Base-by-base conservation (phyloP, 92 coral and sea anemone genomes). In the Parazoanthus swiftii region DNA sequence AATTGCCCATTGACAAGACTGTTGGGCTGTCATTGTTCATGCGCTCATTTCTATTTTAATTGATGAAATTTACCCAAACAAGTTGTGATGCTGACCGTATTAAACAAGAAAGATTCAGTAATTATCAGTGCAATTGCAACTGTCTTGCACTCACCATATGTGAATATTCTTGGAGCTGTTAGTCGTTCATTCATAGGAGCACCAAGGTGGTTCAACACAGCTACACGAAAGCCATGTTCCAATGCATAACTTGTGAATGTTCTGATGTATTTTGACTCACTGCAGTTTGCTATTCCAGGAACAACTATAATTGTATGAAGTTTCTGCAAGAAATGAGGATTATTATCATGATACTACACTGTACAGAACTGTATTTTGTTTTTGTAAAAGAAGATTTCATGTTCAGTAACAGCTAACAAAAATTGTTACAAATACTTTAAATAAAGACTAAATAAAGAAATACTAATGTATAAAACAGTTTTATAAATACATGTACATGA, bases 271-370 rank as follows among this genome's bases (percentile, higher is more conserved):
- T 95, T 93, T 48, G 98, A 94, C 21, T 94, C 98, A 77, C 97
- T 95, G 65, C 95, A 94, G 89, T 97, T 97, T 33, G 98, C 99
- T 79, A 97, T 97, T 16, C 99, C 99, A 80, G 99, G 99, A 21
- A 97, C 99, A 23, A 95, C 89, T 25, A 95, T 91, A 71, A 97
- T 88, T 33, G 98, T 95, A 78, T 89, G 90, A 72, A 79, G 71
- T 54, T 91, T 91, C 98, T 97, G 79, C 43, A 91, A 81, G 78
- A 67, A 85, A 82, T 14, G 8, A 5, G 25, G 33, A 79, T 79
- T 79, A 46, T 16, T 77, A 39, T 29, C 33, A 29, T 29, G 33
- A 29, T 43, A 51, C 8, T n/a, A 51, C 39, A 6, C 33, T 29
- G 33, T 29, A 21, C 74, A 86, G 23, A 0, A 44, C 29, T 38